Evolutionary conservation across 1,140 invertebrate genomes (phyloP).

Genomic region (Drosophila orena): DNA sequence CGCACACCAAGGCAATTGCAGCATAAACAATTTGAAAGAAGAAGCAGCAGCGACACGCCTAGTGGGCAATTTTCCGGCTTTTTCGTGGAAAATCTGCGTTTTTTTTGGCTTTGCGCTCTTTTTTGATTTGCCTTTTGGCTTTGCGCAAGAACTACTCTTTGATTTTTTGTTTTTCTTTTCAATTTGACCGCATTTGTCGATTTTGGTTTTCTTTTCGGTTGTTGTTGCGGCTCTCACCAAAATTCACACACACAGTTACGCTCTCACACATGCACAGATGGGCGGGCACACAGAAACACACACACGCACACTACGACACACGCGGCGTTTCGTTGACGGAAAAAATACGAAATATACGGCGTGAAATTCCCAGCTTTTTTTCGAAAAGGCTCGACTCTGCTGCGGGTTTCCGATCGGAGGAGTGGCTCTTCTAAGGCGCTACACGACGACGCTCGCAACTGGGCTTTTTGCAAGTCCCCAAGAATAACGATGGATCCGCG

Average conservation of each 20-base stretch:
- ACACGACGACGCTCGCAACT: slow-evolving; percentile 17
- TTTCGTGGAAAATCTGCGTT: slow-evolving; percentile 67
- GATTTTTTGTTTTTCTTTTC: slow-evolving; percentile 70
- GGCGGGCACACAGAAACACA: slow-evolving; percentile 42
- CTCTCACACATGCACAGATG: slow-evolving; percentile 42
- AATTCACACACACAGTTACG: slow-evolving; percentile 37
- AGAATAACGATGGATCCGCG: slow-evolving; percentile 21
- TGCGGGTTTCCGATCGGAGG: background rate
- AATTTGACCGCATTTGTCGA: slow-evolving; percentile 81
- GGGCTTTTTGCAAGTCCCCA: slow-evolving; percentile 11
- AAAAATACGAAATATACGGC: slow-evolving; percentile 3
- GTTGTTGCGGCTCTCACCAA: slow-evolving; percentile 59
- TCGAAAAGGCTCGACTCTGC: background rate
- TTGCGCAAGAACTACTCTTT: slow-evolving; percentile 55
- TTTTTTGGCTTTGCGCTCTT: slow-evolving; percentile 41
- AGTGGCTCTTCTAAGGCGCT: slow-evolving; percentile 3
- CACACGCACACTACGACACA: slow-evolving; percentile 46
- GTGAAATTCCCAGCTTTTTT: slow-evolving; percentile 14
- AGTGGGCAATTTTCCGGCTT: slow-evolving; percentile 73
- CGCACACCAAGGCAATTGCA: slow-evolving; percentile 5
- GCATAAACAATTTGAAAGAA: slow-evolving; percentile 63
- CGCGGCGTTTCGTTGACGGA: slow-evolving; percentile 25
- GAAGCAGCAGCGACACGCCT: slow-evolving; percentile 62
- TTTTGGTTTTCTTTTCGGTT: slow-evolving; percentile 63
- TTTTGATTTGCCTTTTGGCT: slow-evolving; percentile 45